Evolutionary conservation across 2,797 vertebrate genomes (phyloP), one percentile per base, ranked within the genome.

Genomic region (Sternotherus odoratus): DNA sequence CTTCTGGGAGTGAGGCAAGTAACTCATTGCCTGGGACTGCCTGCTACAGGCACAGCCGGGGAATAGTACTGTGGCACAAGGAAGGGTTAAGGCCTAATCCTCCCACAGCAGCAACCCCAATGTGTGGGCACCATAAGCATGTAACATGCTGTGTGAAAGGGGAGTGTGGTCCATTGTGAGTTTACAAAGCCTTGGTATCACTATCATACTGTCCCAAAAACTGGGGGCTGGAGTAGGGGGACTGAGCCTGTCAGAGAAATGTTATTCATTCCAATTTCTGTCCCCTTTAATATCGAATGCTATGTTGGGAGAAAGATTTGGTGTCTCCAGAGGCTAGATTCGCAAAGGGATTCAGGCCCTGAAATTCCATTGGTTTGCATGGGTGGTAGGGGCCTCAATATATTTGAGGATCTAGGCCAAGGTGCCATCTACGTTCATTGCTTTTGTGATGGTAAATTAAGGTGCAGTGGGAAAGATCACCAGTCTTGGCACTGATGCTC

Each of bases 61-160:
- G 56, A 87, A 56, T 43, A 23, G 72, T 82, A 56, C 50, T 83
- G 74, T 43, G 28, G 94, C 80, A 91, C 74, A 94, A 87, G 84
- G 48, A 39, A 75, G 88, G 77, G 78, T 77, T 2, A 19, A 80
- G 79, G 81, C 77, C 7, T 91, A 95, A 88, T 94, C 33, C 66
- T 95, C 49, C 69, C 17, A 1, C 36, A 92, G 86, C 36, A 95
- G 82, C 51, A 60, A 51, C 77, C 33, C 43, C 49, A 53, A 94
- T 95, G 79, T 36, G 80, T 83, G 96, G 95, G 82, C 95, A 89
- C n/a, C 74, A 56, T 97, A 94, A 77, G 91, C 82, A 91, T 87
- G 83, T 63, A 81, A 94, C 83, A 77, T 21, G 33, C 95, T 95
- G 95, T 91, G 24, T 80, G 8, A 96, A 96, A 96, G 51, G 84